A percentile compares a stretch with the other conserved stretches of the same genome.
These are phyloP conservation scores for Copidosoma floridanum DNA, from an alignment of 1,140 invertebrate genomes.

Conservation along the genomic window DNA sequence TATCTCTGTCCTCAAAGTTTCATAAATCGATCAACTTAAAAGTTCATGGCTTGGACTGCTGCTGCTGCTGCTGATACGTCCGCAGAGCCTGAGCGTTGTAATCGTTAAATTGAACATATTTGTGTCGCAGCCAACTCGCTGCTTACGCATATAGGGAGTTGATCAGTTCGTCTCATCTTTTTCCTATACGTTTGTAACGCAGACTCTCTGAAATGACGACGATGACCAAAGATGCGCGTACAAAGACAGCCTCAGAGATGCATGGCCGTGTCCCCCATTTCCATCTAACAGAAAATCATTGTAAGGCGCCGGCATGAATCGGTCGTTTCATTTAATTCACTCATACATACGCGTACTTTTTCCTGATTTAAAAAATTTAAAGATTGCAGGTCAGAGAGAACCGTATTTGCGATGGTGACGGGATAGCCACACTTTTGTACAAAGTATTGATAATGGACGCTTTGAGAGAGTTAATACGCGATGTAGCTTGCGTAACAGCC, in stretches of 20 bases:
- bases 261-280: conserved; percentile 43
- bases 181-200: too few relatives aligned
- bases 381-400: conserved; percentile 5
- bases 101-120: conserved; percentile 15
- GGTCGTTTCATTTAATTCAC: conserved; percentile 30
- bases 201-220: too few relatives aligned
- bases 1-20: conserved; percentile 2
- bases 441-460: conserved; percentile 42
- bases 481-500: conserved; percentile 26
- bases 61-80: too few relatives aligned
- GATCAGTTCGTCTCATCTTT: too few relatives aligned
- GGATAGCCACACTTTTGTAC: conserved; percentile 38
- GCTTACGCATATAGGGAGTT: too few relatives aligned
- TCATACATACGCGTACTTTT: too few relatives aligned
- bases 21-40: conserved; percentile 27
- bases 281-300: conserved; percentile 49
- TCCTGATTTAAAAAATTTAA: not conserved
- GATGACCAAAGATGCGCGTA: conserved; percentile 6
- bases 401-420: too few relatives aligned
- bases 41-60: conserved; percentile 9
- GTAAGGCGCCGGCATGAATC: conserved; percentile 41
- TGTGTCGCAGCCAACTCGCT: conserved; percentile 17
- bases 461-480: conserved; percentile 30
- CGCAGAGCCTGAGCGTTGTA: not conserved
- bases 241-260: too few relatives aligned